Base-by-base conservation (phyloP, 1,140 invertebrate genomes). In the Drosophila jambulina region DNA sequence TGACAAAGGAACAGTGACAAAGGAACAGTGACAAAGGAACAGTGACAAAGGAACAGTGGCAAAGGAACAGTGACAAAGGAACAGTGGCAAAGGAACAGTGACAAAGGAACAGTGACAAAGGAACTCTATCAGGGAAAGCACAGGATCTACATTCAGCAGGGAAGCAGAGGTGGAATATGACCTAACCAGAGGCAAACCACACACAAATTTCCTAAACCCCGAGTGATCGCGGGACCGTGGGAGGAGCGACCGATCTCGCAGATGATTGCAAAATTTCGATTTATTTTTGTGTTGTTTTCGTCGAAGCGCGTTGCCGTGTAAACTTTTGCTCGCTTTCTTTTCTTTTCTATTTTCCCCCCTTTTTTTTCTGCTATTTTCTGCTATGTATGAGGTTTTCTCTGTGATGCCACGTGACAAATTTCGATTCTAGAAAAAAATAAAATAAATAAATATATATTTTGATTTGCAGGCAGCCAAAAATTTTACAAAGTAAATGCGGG, bases 201-300 rank as follows among this genome's bases (percentile, higher is more conserved):
- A n/a, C 38, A 40, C 38, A 36, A n/a, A n/a, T n/a, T n/a, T n/a
- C n/a, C n/a, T n/a, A n/a, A n/a, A n/a, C n/a, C n/a, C n/a, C n/a
- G n/a, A n/a, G n/a, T n/a, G 49, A 21, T 53, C 49, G 49, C 32
- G 49, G 40, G 56, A 23, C 19, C 9, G 65, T 71, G 69, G 51
- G 69, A 48, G 64, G 64, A 65, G 36, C 27, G 5, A 43, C 23
- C 32, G n/a, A 49, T 29, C 53, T 36, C 34, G 53, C 53, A 71
- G 69, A 72, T 72, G 68, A 72, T 72, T 72, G 67, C 69, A 77
- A 69, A 77, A 77, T 77, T 68, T 77, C 54, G 36, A 76, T 77
- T 77, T 77, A 77, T 77, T 77, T 77, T 77, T 19, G 48, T 43
- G 62, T 45, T 23, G 65, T 53, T 70, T 59, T 51, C 64, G 36